phyloP scores from a whole-genome alignment of 2,888 invertebrate genomes.

The Celastrina argiolus region DNA sequence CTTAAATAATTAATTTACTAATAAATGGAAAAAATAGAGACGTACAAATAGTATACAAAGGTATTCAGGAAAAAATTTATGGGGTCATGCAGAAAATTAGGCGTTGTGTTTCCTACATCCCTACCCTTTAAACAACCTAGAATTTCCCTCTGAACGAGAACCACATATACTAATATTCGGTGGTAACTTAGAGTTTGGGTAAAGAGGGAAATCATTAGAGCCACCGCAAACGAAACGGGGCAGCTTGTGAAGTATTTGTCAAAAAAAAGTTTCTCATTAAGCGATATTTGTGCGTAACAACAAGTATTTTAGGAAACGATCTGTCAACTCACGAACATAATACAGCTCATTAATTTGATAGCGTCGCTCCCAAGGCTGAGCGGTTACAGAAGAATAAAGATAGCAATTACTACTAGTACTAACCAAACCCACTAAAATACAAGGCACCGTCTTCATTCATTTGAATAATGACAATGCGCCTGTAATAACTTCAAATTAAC shows the following conservation, averaged over 20 bases:
- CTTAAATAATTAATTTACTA: too few relatives aligned
- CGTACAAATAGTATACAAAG: too few relatives aligned
- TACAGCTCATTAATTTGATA: constrained; percentile 13
- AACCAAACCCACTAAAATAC: not conserved
- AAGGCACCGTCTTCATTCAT: not conserved
- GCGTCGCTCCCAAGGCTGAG: constrained; percentile 5
- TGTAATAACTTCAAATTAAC: not conserved
- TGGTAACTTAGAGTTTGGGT: too few relatives aligned
- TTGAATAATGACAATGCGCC: not conserved
- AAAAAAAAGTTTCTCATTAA: not conserved
- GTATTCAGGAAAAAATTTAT: too few relatives aligned
- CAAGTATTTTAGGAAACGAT: not conserved
- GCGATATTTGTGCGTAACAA: not conserved
- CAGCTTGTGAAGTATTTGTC: not conserved
- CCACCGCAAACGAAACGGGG: not conserved
- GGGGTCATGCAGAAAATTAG: too few relatives aligned
- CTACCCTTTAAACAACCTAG: too few relatives aligned
- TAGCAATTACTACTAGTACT: not conserved
- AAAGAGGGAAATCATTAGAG: not conserved
- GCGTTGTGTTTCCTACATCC: too few relatives aligned
- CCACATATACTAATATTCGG: too few relatives aligned
- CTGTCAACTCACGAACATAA: constrained; percentile 10
- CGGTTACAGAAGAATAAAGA: not conserved
- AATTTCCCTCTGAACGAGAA: too few relatives aligned
- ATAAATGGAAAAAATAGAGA: too few relatives aligned